Percentiles rank a stretch among this genome's conserved stretches.
Conservation (phyloP, 2,797 vertebrate species). For the Ctenopoma kingsleyae region DNA sequence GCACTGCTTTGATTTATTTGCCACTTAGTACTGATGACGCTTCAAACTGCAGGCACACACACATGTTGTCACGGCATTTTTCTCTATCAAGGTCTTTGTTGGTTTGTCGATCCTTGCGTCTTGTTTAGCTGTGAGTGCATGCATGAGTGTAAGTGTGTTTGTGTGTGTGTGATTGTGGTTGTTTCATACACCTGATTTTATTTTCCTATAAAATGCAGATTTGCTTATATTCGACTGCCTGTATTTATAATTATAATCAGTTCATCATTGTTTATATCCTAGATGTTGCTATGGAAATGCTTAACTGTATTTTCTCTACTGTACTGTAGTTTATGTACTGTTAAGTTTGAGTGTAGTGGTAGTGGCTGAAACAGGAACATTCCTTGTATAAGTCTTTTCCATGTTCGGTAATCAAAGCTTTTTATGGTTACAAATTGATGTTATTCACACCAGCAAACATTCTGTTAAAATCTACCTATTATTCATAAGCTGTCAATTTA, state of each 20-base stretch:
- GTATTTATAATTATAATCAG: slow-evolving; percentile 17
- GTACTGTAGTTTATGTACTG: not conserved
- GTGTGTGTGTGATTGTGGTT: slow-evolving; percentile 50
- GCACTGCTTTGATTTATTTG: slow-evolving; percentile 94
- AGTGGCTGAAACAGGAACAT: slow-evolving; percentile 55
- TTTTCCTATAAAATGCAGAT: not conserved
- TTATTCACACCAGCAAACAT: slow-evolving; percentile 74
- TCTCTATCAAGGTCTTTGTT: slow-evolving; percentile 86
- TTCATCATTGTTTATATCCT: slow-evolving; percentile 27
- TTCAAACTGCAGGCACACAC: slow-evolving; percentile 91
- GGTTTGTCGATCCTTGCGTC: slow-evolving; percentile 69
- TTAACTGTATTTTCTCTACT: slow-evolving; percentile 2
- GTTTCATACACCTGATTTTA: slow-evolving; percentile 13
- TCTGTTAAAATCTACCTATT: slow-evolving; percentile 81
- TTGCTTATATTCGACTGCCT: slow-evolving; percentile 19
- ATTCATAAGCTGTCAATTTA: slow-evolving; percentile 85
- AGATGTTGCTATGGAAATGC: slow-evolving; percentile 6
- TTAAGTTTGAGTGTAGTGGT: slow-evolving; percentile 32
- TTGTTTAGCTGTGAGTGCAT: slow-evolving; percentile 53
- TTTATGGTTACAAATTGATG: slow-evolving; percentile 78
- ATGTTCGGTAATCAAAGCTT: slow-evolving; percentile 74
- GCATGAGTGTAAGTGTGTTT: slow-evolving; percentile 5
- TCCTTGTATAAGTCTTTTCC: slow-evolving; percentile 65
- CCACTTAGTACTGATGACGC: slow-evolving; percentile 98
- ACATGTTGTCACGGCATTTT: slow-evolving; percentile 92